Conservation (phyloP, 2,888 invertebrate genomes). For the Cryptocheilus praepositus region DNA sequence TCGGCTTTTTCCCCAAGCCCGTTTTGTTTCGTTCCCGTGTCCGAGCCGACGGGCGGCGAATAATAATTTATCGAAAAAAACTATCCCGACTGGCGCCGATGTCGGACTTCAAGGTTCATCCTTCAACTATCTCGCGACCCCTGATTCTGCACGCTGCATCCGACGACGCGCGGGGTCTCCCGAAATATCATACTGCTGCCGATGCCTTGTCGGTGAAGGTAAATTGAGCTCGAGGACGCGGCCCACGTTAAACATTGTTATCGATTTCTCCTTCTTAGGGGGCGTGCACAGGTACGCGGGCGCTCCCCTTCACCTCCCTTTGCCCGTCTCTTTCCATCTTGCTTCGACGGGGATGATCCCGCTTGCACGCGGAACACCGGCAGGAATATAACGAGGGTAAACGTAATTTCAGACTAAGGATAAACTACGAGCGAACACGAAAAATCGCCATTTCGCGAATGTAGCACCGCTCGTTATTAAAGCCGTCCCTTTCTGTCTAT, state of each 20-base stretch:
- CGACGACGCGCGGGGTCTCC: too few species aligned
- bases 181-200: slow-evolving; percentile 27
- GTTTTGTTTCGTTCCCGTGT: neutral
- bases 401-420: slow-evolving; percentile 60
- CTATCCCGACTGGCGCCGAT: too few species aligned
- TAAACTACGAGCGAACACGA: slow-evolving; percentile 64
- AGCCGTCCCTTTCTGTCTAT: slow-evolving; percentile 34
- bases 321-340: slow-evolving; percentile 20
- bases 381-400: slow-evolving; percentile 56
- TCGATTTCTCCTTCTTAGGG: slow-evolving; percentile 25
- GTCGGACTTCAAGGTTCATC: too few species aligned
- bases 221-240: too few species aligned
- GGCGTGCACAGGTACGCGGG: slow-evolving; percentile 16
- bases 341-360: slow-evolving; percentile 21
- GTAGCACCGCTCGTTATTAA: slow-evolving; percentile 58
- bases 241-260: slow-evolving; percentile 8
- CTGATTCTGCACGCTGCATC: too few species aligned
- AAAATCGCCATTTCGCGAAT: slow-evolving; percentile 65
- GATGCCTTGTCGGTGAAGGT: slow-evolving; percentile 4
- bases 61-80: neutral
- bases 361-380: slow-evolving; percentile 20
- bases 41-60: neutral
- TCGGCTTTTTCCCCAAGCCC: neutral
- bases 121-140: too few species aligned
- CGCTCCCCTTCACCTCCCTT: slow-evolving; percentile 21